Percentiles rank a stretch among this genome's conserved stretches.
Evolutionary conservation across 2,888 invertebrate genomes (phyloP).

Genomic region (Ganaspis brasiliensis): DNA sequence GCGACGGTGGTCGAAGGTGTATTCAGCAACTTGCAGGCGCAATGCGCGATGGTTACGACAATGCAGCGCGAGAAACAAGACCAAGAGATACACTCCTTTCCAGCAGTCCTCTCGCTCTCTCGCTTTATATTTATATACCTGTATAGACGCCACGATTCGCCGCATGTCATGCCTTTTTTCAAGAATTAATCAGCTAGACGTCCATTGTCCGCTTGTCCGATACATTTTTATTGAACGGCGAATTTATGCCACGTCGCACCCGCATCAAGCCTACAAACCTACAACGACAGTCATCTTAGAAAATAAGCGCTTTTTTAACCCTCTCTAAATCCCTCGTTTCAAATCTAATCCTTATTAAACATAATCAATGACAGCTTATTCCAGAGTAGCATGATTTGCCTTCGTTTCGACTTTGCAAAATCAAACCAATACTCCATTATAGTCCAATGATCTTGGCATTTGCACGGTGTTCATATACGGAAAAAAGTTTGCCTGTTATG

Average conservation of each 20-base stretch:
- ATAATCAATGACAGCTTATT: too few relatives aligned
- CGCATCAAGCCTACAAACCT: slow-evolving; percentile 55
- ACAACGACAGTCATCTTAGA: slow-evolving; percentile 17
- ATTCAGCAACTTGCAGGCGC: slow-evolving; percentile 58
- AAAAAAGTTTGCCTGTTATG: too few relatives aligned
- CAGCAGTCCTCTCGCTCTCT: slow-evolving; percentile 6
- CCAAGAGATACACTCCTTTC: slow-evolving; percentile 42
- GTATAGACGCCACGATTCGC: slow-evolving; percentile 37
- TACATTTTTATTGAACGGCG: slow-evolving; percentile 47
- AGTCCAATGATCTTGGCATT: too few relatives aligned
- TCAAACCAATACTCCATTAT: too few relatives aligned
- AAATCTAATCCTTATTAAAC: too few relatives aligned
- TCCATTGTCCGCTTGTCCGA: slow-evolving; percentile 51
- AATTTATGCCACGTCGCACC: slow-evolving; percentile 44
- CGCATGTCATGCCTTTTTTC: slow-evolving; percentile 56
- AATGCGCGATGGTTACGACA: slow-evolving; percentile 57
- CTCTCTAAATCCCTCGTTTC: neutral
- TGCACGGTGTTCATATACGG: too few relatives aligned
- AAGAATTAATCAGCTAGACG: slow-evolving; percentile 59
- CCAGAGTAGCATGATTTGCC: too few relatives aligned
- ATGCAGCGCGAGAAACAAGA: slow-evolving; percentile 64
- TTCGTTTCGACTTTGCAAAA: too few relatives aligned
- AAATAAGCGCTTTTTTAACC: neutral
- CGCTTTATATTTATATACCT: slow-evolving; percentile 43
- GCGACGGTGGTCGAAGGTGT: slow-evolving; percentile 59